These are phyloP conservation scores for Gulo gulo DNA, from an alignment of 2,113 vertebrate species.

Conservation along the genomic window DNA sequence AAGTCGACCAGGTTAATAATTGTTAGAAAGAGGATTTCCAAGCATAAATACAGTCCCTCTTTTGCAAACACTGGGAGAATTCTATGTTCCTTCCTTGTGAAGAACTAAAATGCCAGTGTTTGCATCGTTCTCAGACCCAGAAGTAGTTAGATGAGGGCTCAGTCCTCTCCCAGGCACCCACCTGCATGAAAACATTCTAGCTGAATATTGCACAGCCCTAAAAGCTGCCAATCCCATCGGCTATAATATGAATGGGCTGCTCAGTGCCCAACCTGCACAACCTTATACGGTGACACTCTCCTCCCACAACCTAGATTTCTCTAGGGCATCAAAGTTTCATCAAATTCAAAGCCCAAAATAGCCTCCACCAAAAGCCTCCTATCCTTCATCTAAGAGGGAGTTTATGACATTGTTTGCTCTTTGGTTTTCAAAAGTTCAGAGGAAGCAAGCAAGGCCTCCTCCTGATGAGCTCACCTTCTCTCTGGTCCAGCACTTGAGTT, in stretches of 20 bases:
- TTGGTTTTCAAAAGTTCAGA: background rate
- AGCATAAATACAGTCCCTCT: background rate
- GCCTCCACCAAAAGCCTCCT: background rate
- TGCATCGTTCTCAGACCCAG: background rate
- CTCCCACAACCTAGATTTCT: background rate
- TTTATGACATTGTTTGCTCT: background rate
- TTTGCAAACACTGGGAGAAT: background rate
- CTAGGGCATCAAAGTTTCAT: background rate
- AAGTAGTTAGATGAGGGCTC: background rate
- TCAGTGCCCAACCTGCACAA: background rate
- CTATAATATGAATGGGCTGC: too few species aligned
- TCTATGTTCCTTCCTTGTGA: background rate
- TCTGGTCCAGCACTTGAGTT: background rate
- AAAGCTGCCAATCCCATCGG: fast-evolving
- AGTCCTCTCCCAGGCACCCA: background rate
- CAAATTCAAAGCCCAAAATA: background rate
- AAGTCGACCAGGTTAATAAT: background rate
- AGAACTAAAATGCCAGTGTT: background rate
- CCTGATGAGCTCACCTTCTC: background rate
- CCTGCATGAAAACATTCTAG: background rate
- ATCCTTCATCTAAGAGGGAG: background rate
- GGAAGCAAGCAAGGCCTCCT: background rate
- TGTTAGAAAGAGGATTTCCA: background rate
- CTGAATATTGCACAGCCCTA: background rate
- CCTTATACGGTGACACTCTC: background rate